Base-by-base conservation (phyloP, 2,113 vertebrate species). In the Hemicordylus capensis region DNA sequence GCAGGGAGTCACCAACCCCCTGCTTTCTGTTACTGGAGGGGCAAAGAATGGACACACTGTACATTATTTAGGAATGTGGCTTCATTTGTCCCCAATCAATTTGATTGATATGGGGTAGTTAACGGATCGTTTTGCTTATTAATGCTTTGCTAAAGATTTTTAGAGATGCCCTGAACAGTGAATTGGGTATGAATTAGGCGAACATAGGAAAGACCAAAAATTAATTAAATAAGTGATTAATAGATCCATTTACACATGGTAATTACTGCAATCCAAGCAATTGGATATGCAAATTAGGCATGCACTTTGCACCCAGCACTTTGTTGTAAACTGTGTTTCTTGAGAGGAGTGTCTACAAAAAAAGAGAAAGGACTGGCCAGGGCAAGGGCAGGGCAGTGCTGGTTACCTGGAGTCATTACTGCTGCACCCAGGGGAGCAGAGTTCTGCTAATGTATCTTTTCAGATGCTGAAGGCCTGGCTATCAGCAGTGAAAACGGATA, bases 151-250 rank as follows among this genome's bases (percentile, higher is more conserved):
- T 85, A 85, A 85, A 85, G 76, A 79, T 85, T 85, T 85, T 79
- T 85, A 79, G 76, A 79, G 76, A 72, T 73, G 67, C 6, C 26
- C 39, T 51, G 84, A 46, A 79, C 48, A 24, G 37, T 59, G 66
- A 67, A 79, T 63, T 79, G 84, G 76, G 76, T 72, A 85, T 85
- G 84, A 79, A 79, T 85, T 78, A 85, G 76, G 66, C 58, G 9
- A 79, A 70, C 85, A 92, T 93, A 93, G 91, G 87, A 94, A 94
- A 90, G 88, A 90, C 92, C 93, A 89, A 94, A 95, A 94, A 91
- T 94, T 93, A 94, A 93, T 91, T 94, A 94, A 95, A 95, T 95
- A 94, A 94, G 93, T 94, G 92, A 95, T 93, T 95, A 94, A 95
- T 93, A 95, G 89, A 79, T 24, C 85, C 5, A n/a, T 93, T 90